Evolutionary conservation across 1,140 invertebrate genomes (phyloP).

Genomic region (Oreohelix idahoensis): DNA sequence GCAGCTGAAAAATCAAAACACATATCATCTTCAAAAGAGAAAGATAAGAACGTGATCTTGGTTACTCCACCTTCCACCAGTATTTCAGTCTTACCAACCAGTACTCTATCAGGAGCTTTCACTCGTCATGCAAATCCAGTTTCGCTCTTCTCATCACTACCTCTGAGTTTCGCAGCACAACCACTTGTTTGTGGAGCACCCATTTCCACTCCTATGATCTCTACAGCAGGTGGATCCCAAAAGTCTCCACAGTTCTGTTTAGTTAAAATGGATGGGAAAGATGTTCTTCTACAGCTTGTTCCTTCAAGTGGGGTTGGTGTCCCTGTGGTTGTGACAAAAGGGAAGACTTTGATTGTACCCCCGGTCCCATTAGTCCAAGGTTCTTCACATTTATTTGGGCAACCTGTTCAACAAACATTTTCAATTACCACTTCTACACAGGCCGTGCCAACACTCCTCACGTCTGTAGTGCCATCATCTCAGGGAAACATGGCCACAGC

Average conservation of each 20-base stretch:
- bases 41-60: not conserved
- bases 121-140: not conserved
- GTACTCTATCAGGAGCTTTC: not conserved
- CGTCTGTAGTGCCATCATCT: not conserved
- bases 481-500: not conserved
- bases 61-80: not conserved
- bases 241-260: conserved; percentile 26
- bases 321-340: not conserved
- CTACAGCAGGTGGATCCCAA: not conserved
- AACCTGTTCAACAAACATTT: not conserved
- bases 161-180: not conserved
- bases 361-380: not conserved
- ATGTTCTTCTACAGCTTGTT: conserved; percentile 31
- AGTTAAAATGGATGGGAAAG: conserved; percentile 35
- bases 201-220: not conserved
- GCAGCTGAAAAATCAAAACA: not conserved
- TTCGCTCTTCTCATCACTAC: not conserved
- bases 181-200: not conserved
- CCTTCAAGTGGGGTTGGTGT: not conserved
- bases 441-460: not conserved
- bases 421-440: not conserved
- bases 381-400: not conserved
- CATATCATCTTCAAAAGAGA: not conserved
- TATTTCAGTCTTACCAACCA: not conserved
- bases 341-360: not conserved